Percentiles rank a stretch among this genome's conserved stretches.
These are phyloP conservation scores for Sphenopsis melanotis DNA, from an alignment of 2,797 vertebrate genomes.

Conservation along the genomic window DNA sequence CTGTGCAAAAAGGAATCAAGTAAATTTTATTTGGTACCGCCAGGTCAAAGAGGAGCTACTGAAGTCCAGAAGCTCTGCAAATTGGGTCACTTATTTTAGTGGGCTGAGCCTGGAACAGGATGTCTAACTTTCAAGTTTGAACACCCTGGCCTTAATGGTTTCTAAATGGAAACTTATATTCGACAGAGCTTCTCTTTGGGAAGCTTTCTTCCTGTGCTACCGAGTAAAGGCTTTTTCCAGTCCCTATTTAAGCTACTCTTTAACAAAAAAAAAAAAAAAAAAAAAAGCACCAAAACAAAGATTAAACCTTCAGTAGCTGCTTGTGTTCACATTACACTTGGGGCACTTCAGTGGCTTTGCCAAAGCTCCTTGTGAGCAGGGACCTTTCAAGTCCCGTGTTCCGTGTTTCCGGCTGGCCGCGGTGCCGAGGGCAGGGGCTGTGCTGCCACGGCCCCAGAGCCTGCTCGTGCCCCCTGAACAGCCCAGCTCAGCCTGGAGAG, in stretches of 20 bases:
- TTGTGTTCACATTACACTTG: neutral
- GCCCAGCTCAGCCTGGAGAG: neutral
- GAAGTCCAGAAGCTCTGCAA: conserved; percentile 5
- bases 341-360: neutral
- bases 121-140: conserved; percentile 48
- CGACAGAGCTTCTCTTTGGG: conserved; percentile 14
- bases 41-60: conserved; percentile 7
- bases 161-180: conserved; percentile 42
- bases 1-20: neutral
- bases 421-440: neutral
- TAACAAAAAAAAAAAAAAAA: neutral
- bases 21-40: neutral
- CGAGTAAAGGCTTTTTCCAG: conserved; percentile 15
- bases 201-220: neutral
- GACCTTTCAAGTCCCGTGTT: neutral
- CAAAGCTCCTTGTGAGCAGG: neutral
- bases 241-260: neutral
- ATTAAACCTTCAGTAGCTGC: neutral
- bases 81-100: conserved; percentile 57
- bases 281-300: neutral
- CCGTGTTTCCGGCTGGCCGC: neutral
- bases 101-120: conserved; percentile 47
- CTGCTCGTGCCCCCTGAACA: accelerated
- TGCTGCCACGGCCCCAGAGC: accelerated
- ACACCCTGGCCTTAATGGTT: conserved; percentile 28